These are phyloP conservation scores for Bombylius discolor DNA, from an alignment of 2,888 invertebrate genomes.

Conservation along the genomic window DNA sequence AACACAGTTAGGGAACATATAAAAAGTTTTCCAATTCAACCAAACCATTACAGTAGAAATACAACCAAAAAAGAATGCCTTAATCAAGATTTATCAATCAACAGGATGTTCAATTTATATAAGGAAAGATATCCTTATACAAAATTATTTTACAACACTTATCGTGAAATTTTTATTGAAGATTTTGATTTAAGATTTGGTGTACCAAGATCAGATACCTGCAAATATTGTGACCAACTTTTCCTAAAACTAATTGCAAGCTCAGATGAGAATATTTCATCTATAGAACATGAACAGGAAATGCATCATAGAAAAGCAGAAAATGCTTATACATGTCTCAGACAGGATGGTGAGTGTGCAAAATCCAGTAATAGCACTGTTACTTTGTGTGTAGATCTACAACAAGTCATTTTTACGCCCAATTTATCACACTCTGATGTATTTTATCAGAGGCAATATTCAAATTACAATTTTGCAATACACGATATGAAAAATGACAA, in stretches of 20 bases:
- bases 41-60: neutral
- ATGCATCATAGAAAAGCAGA: neutral
- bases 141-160: neutral
- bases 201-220: conserved; percentile 2
- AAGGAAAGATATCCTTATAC: conserved; percentile 1
- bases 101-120: too few relatives aligned
- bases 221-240: neutral
- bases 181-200: conserved; percentile 1
- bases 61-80: too few relatives aligned
- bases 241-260: neutral
- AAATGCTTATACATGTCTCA: neutral
- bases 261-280: neutral
- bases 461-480: conserved; percentile 6
- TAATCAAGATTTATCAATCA: too few relatives aligned
- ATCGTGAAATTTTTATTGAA: neutral
- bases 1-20: neutral
- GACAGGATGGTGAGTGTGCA: neutral
- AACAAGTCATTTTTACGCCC: conserved; percentile 7
- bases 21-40: neutral
- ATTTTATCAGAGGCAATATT: conserved; percentile 6
- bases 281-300: neutral
- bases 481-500: neutral
- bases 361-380: neutral
- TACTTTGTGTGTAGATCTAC: conserved; percentile 1
- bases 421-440: conserved; percentile 1